phyloP scores from a whole-genome alignment of 2,113 vertebrate genomes.

The Myotis brandtii region DNA sequence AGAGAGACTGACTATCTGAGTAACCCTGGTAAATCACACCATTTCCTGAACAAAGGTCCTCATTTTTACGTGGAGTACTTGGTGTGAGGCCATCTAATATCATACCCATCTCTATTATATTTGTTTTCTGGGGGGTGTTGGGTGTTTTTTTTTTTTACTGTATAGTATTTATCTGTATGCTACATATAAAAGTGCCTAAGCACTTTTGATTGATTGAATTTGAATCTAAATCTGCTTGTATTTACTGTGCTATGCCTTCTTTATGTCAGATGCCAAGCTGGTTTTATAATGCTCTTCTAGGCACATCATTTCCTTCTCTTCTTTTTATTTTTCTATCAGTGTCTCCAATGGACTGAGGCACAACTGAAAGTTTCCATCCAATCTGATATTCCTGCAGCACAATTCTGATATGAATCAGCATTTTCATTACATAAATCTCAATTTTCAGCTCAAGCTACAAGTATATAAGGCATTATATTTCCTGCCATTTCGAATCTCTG shows the following conservation, averaged over 20 bases:
- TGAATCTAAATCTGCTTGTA: not conserved
- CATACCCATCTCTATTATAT: not conserved
- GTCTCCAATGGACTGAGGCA: not conserved
- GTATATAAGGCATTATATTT: conserved; percentile 3
- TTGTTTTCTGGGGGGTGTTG: not conserved
- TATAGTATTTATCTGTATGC: not conserved
- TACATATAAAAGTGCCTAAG: not conserved
- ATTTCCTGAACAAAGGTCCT: not conserved
- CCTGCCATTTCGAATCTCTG: conserved; percentile 34
- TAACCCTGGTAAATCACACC: not conserved
- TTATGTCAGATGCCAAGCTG: not conserved
- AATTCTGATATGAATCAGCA: conserved; percentile 57
- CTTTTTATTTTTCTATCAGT: conserved; percentile 33
- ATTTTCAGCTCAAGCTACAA: conserved; percentile 45
- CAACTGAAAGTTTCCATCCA: conserved; percentile 12
- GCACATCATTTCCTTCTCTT: not conserved
- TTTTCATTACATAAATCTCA: conserved; percentile 67
- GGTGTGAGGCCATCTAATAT: not conserved
- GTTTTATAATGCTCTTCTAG: not conserved
- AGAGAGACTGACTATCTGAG: not conserved
- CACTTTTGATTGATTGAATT: not conserved
- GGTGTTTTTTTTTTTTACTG: not conserved
- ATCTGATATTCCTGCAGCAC: not conserved
- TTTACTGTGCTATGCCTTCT: not conserved
- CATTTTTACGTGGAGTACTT: not conserved